Evolutionary conservation across 1,140 invertebrate species (phyloP).

Genomic region (Bombus superbus): DNA sequence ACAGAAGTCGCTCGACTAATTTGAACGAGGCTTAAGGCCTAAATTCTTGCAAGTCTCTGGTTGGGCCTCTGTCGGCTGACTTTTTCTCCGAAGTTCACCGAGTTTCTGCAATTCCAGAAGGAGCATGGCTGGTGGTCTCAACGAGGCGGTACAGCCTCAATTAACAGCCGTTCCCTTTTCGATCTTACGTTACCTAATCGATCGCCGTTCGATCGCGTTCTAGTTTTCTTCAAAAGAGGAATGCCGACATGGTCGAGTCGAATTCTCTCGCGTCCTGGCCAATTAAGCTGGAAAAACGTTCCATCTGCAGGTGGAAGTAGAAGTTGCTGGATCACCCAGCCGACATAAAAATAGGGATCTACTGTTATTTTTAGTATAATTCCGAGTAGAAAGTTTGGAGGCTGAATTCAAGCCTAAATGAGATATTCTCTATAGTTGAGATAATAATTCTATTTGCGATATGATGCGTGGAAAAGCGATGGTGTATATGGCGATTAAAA

Average conservation of each 20-base stretch:
- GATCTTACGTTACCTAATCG: conserved; percentile 66
- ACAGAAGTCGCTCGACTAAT: neutral
- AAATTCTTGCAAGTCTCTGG: conserved; percentile 19
- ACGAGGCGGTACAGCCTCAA: conserved; percentile 9
- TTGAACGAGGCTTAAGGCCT: neutral
- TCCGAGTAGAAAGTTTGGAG: too few species aligned
- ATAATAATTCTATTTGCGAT: neutral
- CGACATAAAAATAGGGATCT: neutral
- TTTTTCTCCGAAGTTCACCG: neutral
- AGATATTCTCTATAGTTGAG: too few species aligned
- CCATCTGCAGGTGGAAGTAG: neutral
- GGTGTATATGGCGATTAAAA: neutral
- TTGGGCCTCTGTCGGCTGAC: neutral
- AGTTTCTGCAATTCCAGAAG: conserved; percentile 2
- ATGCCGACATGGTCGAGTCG: neutral
- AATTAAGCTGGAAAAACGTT: conserved; percentile 6
- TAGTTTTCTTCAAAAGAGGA: conserved; percentile 57
- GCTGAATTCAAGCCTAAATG: too few species aligned
- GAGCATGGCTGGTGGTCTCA: neutral
- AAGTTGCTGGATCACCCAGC: neutral
- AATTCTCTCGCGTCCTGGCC: neutral
- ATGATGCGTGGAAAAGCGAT: neutral
- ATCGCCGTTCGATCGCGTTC: conserved; percentile 56
- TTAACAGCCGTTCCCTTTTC: conserved; percentile 36
- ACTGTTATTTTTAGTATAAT: too few species aligned